Base-by-base conservation (phyloP, 2,888 invertebrate genomes). In the Mimas tiliae region DNA sequence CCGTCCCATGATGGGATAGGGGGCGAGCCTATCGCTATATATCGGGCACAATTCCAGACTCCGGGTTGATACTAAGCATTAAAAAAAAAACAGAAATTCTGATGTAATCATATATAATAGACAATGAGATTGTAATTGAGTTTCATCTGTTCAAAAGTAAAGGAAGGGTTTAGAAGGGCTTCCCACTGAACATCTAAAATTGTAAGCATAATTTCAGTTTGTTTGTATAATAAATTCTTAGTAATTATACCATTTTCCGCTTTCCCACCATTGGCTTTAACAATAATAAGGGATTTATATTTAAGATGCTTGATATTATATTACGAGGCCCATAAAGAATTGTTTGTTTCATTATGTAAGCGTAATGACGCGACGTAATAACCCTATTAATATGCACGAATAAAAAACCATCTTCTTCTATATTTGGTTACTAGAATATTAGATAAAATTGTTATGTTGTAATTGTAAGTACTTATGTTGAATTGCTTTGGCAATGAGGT, bases 131-230 rank as follows among this genome's bases (percentile, higher is more conserved):
- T 48, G 3, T 48, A 48, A 48, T 48, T 48, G n/a, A 3, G n/a
- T n/a, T n/a, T 47, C 14, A 6, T 48, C 47, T 48, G n/a, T 12
- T 48, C 47, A 2, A 14, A 48, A 48, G n/a, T 14, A 48, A 48
- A 48, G n/a, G n/a, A 48, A 11, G 14, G 47, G 47, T 14, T 48
- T 48, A n/a, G 4, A n/a, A 9, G n/a, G 14, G 47, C 47, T n/a
- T 48, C 47, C 7, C 6, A n/a, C 47, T n/a, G n/a, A n/a, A n/a
- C 47, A 48, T 48, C n/a, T 48, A n/a, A 48, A 48, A 48, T n/a
- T 48, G 38, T 19, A 9, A 71, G 38, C 19, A 38, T 38, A 8
- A 38, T 38, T 38, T 38, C 38, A 65, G 69, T 68, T 72, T 72
- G 53, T 70, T 72, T 19, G 69, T 69, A 27, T 12, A 51, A 53